Evolutionary conservation across 2,888 invertebrate species (phyloP).

Genomic region (Erannis defoliaria): DNA sequence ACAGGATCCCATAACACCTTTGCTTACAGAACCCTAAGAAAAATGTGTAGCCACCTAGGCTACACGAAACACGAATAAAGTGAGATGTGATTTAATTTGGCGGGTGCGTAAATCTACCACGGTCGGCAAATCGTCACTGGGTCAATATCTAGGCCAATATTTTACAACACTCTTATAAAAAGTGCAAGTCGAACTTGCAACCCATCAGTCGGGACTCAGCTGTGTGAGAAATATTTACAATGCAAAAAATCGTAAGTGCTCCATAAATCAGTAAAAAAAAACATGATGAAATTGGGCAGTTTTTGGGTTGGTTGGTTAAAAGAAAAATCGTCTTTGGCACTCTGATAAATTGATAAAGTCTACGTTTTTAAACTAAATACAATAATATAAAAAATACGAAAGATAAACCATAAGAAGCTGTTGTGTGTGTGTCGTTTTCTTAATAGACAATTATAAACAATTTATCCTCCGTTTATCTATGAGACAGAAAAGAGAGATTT

Average conservation of each 20-base stretch:
- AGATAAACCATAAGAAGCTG: too few species aligned
- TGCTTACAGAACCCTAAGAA: too few species aligned
- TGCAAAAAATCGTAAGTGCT: conserved; percentile 69
- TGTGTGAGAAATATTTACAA: conserved; percentile 54
- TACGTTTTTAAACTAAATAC: background rate
- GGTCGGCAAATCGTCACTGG: conserved; percentile 18
- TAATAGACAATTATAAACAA: too few species aligned
- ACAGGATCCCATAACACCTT: background rate
- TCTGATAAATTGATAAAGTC: background rate
- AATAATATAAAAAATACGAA: too few species aligned
- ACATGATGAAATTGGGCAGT: conserved; percentile 4
- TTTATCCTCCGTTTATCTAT: too few species aligned
- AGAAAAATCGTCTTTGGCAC: conserved; percentile 10
- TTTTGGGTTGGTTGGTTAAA: background rate
- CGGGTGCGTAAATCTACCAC: conserved; percentile 14
- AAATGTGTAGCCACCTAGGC: background rate
- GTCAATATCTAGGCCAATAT: conserved; percentile 38
- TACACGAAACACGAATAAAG: background rate
- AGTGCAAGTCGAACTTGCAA: conserved; percentile 48
- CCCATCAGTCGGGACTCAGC: conserved; percentile 66
- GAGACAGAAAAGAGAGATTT: too few species aligned
- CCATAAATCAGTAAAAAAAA: conserved; percentile 19
- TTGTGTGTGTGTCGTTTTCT: too few species aligned
- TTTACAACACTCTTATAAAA: conserved; percentile 59
- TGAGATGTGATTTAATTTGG: background rate